Evolutionary conservation across 2,888 invertebrate species (phyloP).

Genomic region (Metellina segmentata): DNA sequence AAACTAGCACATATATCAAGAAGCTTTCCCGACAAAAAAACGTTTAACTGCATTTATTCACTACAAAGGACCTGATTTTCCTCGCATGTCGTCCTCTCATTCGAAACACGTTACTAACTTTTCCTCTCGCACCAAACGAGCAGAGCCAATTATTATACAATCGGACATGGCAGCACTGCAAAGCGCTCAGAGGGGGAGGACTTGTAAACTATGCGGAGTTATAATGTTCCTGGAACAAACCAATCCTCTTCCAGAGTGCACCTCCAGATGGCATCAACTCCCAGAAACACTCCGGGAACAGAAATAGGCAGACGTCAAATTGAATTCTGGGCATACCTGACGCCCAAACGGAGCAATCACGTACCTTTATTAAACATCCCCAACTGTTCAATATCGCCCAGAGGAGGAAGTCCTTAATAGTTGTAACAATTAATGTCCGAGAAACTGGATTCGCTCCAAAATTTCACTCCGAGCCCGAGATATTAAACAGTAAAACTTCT

Average conservation of each 20-base stretch:
- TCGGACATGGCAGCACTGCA: neutral
- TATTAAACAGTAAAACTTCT: constrained; percentile 40
- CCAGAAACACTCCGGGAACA: constrained; percentile 11
- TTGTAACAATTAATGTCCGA: constrained; percentile 63
- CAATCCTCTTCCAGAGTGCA: neutral
- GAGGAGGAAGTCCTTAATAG: constrained; percentile 44
- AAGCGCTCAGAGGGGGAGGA: neutral
- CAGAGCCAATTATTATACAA: no score
- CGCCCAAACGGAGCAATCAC: constrained; percentile 46
- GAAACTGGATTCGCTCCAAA: constrained; percentile 35
- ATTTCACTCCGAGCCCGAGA: constrained; percentile 26
- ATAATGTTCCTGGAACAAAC: neutral
- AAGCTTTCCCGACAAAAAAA: no score
- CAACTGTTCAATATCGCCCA: constrained; percentile 42
- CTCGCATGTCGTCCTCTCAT: no score
- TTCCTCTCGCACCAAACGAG: no score
- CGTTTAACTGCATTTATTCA: no score
- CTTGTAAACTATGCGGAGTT: neutral
- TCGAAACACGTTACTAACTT: no score
- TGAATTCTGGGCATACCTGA: constrained; percentile 46
- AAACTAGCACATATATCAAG: no score
- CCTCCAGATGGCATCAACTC: neutral
- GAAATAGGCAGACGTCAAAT: constrained; percentile 39
- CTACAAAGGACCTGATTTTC: no score
- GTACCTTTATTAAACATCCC: constrained; percentile 63